Evolutionary conservation across 2,797 vertebrate species (phyloP), one percentile per base, ranked within the genome.

Genomic region (Poecilia velifera): DNA sequence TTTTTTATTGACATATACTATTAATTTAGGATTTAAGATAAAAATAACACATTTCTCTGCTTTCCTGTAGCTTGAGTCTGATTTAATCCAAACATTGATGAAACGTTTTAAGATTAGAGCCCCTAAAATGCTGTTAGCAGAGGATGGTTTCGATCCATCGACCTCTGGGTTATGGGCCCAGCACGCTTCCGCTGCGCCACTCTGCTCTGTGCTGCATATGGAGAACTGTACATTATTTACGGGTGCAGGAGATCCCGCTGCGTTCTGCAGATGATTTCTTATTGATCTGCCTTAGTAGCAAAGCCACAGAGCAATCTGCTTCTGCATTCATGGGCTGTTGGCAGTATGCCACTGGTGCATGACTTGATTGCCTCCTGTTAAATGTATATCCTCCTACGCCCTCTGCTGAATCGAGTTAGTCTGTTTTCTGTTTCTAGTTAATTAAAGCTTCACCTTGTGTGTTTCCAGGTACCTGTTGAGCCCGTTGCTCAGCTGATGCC

Each of bases 61-160:
- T 64, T 64, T 36, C 31, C 16, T 9, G 59, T 64, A 64, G 16
- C 8, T 18, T 20, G 6, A 36, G 31, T 64, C 31, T 64, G 28
- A 68, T 41, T 39, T 41, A 10, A 41, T 41, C 64, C 20, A 41
- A 41, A 25, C 18, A 18, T 39, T 10, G 34, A 22, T 66, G 20
- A 20, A 18, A 36, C 34, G 4, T 57, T 66, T 22, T 22, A 39
- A 22, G 62, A 39, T 64, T 36, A 36, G 2, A 36, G 31, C 3
- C 4, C 4, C 14, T 55, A 41, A 75, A 59, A 59, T 8, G 14
- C 36, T 31, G 8, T 22, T 93, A 94, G 92, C 91, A 93, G 92
- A 94, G 94, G 90, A 94, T 93, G 90, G 89, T 94, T 94, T 94
- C 89, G 83, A 94, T 92, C 90, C 93, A 94, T 94, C 90, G 85